Conservation (phyloP, 2,888 invertebrate species). For the Panopea generosa region DNA sequence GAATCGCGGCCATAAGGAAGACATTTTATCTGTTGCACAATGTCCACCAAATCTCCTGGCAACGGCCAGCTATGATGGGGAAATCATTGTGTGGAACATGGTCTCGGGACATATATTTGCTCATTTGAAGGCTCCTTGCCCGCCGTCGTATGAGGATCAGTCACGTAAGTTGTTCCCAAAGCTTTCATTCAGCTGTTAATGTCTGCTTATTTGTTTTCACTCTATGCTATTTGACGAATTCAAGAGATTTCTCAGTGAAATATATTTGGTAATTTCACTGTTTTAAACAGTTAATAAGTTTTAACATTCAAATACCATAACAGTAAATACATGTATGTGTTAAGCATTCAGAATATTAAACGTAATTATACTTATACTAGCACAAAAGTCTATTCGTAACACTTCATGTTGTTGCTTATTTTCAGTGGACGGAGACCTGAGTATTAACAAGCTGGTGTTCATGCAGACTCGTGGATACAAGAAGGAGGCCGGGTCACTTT, state of each 20-base stretch:
- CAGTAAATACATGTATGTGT: too few relatives aligned
- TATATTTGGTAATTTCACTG: too few relatives aligned
- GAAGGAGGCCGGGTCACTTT: constrained; percentile 82
- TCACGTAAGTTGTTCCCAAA: constrained; percentile 72
- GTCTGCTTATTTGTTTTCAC: too few relatives aligned
- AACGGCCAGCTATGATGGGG: constrained; percentile 85
- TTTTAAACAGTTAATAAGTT: too few relatives aligned
- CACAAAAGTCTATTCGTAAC: too few relatives aligned
- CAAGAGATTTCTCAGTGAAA: too few relatives aligned
- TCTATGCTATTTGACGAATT: too few relatives aligned
- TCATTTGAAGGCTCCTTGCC: constrained; percentile 79
- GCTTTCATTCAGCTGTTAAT: too few relatives aligned
- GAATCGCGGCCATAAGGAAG: constrained; percentile 84
- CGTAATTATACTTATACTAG: too few relatives aligned
- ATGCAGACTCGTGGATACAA: constrained; percentile 79
- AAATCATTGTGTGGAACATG: constrained; percentile 85
- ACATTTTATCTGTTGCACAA: constrained; percentile 84
- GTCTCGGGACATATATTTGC: constrained; percentile 85
- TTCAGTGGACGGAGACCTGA: constrained; percentile 84
- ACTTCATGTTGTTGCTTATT: too few relatives aligned
- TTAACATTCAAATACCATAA: too few relatives aligned
- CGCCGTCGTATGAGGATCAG: constrained; percentile 77
- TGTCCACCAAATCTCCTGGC: constrained; percentile 84
- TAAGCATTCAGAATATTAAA: too few relatives aligned
- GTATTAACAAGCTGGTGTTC: constrained; percentile 83